These are phyloP conservation scores for Osmoderma eremita DNA, from an alignment of 2,888 invertebrate species.

Conservation along the genomic window DNA sequence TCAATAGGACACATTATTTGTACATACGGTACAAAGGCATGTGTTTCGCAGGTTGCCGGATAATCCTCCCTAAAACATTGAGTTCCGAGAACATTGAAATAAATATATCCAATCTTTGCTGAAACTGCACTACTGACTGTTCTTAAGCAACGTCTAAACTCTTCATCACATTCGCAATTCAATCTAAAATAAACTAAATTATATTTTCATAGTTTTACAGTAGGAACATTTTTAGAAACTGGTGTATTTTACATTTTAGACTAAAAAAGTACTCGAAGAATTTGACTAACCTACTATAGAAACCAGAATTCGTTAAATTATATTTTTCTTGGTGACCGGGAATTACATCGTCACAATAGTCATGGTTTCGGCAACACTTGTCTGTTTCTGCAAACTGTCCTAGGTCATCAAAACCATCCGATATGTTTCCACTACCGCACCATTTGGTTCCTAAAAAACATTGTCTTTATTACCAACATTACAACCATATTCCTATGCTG, in stretches of 20 bases:
- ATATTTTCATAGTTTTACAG: no score
- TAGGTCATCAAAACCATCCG: conserved; percentile 72
- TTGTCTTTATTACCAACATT: neutral
- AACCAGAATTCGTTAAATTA: conserved; percentile 57
- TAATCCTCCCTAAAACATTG: conserved; percentile 71
- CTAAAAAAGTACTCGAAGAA: neutral
- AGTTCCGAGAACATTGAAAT: conserved; percentile 69
- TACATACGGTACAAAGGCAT: conserved; percentile 64
- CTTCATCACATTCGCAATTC: conserved; percentile 67
- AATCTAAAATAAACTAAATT: conserved; percentile 59
- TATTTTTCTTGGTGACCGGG: conserved; percentile 55
- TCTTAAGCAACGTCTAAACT: conserved; percentile 64
- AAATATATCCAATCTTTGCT: conserved; percentile 65
- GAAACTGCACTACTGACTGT: conserved; percentile 43
- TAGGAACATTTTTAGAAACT: neutral
- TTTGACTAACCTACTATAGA: conserved; percentile 55
- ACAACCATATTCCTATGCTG: no score
- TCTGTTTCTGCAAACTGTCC: conserved; percentile 73
- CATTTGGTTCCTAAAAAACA: conserved; percentile 75
- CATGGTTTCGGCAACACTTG: conserved; percentile 78
- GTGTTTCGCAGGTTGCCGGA: conserved; percentile 66
- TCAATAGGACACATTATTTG: neutral
- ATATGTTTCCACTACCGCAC: conserved; percentile 79
- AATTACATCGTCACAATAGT: conserved; percentile 73
- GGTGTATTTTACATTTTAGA: no score